These are phyloP conservation scores for Eumacrocentrus americanus DNA, from an alignment of 2,888 invertebrate species.

Conservation along the genomic window DNA sequence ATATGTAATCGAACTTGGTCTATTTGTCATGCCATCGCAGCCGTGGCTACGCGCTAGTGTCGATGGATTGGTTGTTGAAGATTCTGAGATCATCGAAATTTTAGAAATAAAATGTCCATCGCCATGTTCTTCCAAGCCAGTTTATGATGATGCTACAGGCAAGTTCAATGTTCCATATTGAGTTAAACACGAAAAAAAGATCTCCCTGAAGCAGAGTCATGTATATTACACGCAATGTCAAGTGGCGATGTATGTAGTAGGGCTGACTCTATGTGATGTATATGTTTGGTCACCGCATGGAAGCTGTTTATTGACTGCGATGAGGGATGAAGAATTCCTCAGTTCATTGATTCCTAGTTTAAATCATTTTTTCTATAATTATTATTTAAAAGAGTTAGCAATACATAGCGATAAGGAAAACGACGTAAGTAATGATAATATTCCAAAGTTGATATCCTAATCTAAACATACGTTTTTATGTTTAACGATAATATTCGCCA, in stretches of 20 bases:
- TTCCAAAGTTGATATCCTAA: no score
- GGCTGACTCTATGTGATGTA: slow-evolving; percentile 20
- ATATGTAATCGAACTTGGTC: background rate
- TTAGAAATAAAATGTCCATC: background rate
- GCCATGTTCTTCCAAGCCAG: background rate
- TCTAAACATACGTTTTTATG: no score
- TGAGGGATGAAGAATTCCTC: slow-evolving; percentile 9
- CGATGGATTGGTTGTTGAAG: background rate
- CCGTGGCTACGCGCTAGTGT: background rate
- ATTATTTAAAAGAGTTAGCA: no score
- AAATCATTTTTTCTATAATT: no score
- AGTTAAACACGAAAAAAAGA: background rate
- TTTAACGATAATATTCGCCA: no score
- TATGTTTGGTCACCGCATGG: slow-evolving; percentile 18
- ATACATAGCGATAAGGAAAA: no score
- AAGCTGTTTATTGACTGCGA: background rate
- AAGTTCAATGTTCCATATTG: background rate
- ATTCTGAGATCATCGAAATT: background rate
- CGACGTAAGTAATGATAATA: no score
- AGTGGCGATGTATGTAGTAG: slow-evolving; percentile 23
- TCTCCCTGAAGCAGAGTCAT: background rate
- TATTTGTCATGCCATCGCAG: background rate
- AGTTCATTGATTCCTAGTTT: slow-evolving; percentile 1
- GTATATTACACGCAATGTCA: slow-evolving; percentile 26
- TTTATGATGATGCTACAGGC: background rate